Evolutionary conservation across 2,888 invertebrate genomes (phyloP), one percentile per base, ranked within the genome.

Genomic region (Cremastinae sp.): DNA sequence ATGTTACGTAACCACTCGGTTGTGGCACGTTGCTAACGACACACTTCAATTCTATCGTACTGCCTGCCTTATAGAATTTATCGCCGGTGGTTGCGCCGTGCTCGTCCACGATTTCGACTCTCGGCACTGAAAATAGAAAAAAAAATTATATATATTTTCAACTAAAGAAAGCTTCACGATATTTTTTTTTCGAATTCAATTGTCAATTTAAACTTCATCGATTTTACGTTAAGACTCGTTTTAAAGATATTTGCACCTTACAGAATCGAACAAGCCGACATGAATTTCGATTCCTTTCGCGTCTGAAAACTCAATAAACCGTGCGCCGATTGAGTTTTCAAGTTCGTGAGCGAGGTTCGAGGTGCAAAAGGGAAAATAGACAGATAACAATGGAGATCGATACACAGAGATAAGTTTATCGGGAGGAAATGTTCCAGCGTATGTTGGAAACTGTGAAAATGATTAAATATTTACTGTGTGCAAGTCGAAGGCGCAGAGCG

Each of bases 51-150:
- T 96, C 96, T 84, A 96, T 95, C 82, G 95, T 95, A 81, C 95
- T 95, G 37, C 95, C 95, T 82, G 94, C 94, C 88, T 95, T 95
- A 91, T 95, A 95, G 90, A 95, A 95, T 90, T 95, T 95, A 90
- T 95, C 95, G 78, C 93, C 93, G 0, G 95, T 93, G 43, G 94
- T 92, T 37, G 94, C 92, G 12, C 95, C 95, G 81, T 95, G 92
- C 84, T 95, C 95, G 87, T 96, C 96, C 55, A 95, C 93, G 82
- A 96, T 95, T 86, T 95, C 94, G 84, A 96, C 94, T 87, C 93
- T 94, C 84, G 96, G 96, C 87, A 95, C 96, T 96, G 92, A 28
- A 28, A 28, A 28, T 28, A 28, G 7, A 45, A 45, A 45, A 7
- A 3, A 28, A 28, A 28, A 28, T 2, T 28, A 28, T 2, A 5